A percentile compares a stretch with the other conserved stretches of the same genome.
Conservation (phyloP, 2,888 invertebrate genomes). For the Clostera curtula region DNA sequence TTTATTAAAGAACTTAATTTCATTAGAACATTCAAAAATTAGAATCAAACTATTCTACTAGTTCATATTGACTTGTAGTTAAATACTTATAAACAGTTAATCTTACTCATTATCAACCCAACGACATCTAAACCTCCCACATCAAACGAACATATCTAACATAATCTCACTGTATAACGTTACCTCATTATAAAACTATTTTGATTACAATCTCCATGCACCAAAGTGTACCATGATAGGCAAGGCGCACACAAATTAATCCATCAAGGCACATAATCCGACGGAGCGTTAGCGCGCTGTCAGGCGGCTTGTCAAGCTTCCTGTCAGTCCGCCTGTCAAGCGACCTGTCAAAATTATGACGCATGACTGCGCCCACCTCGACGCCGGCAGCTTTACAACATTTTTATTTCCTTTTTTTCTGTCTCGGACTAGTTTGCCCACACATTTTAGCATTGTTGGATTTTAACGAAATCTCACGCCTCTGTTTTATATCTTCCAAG, state of each 20-base stretch:
- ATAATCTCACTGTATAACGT: conserved; percentile 15
- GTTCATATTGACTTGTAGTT: not conserved
- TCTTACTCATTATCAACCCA: not conserved
- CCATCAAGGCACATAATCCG: conserved; percentile 65
- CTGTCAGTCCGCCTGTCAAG: conserved; percentile 54
- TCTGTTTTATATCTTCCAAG: too few relatives aligned
- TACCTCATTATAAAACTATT: conserved; percentile 36
- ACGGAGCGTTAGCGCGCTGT: conserved; percentile 42
- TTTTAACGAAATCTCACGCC: too few relatives aligned
- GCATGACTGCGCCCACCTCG: conserved; percentile 61
- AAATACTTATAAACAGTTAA: not conserved
- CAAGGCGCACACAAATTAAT: conserved; percentile 50
- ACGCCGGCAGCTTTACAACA: conserved; percentile 36
- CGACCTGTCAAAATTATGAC: conserved; percentile 65
- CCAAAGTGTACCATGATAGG: conserved; percentile 24
- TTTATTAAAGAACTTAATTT: too few relatives aligned
- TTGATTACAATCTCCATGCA: conserved; percentile 34
- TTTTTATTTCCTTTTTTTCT: conserved; percentile 27
- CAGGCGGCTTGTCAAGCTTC: conserved; percentile 40
- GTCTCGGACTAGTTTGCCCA: too few relatives aligned
- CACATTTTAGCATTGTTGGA: too few relatives aligned
- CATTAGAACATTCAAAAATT: too few relatives aligned
- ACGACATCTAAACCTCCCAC: conserved; percentile 16
- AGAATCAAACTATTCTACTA: too few relatives aligned
- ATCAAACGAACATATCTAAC: conserved; percentile 11